Evolutionary conservation across 2,888 invertebrate species (phyloP).

Genomic region (Biston stratarius): DNA sequence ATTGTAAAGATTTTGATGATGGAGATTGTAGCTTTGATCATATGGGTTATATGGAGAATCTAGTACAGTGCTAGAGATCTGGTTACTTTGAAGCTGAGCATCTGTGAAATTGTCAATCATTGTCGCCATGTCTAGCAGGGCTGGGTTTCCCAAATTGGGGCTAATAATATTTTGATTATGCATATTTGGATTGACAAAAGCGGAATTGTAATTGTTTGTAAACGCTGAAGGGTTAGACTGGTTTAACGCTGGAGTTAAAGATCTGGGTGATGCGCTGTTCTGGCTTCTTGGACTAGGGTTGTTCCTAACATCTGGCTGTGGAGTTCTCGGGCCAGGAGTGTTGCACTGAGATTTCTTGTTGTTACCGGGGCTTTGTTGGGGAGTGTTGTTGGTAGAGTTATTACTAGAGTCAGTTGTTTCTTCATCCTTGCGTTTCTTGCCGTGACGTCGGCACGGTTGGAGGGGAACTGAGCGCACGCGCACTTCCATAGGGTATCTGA

Average conservation of each 20-base stretch:
- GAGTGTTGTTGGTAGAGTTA: constrained; percentile 59
- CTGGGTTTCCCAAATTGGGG: constrained; percentile 82
- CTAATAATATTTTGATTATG: constrained; percentile 80
- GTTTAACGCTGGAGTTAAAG: constrained; percentile 74
- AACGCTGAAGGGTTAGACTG: constrained; percentile 74
- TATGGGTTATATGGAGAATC: constrained; percentile 89
- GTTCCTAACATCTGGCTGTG: constrained; percentile 75
- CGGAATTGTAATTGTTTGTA: constrained; percentile 77
- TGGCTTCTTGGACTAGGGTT: constrained; percentile 81
- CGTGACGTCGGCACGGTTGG: constrained; percentile 92
- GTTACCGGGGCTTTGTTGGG: constrained; percentile 71
- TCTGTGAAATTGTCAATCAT: constrained; percentile 93
- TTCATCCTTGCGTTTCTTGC: constrained; percentile 92
- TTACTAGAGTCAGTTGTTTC: constrained; percentile 80
- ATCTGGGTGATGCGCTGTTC: constrained; percentile 86
- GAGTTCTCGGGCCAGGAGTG: constrained; percentile 75
- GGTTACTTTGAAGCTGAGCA: constrained; percentile 93
- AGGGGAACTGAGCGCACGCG: constrained; percentile 94
- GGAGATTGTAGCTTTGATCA: constrained; percentile 88
- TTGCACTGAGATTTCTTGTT: constrained; percentile 73
- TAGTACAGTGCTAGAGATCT: constrained; percentile 93
- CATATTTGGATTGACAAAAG: constrained; percentile 80
- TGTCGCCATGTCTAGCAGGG: constrained; percentile 90
- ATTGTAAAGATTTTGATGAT: constrained; percentile 88
- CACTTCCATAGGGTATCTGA: constrained; percentile 94